Evolutionary conservation across 1,140 invertebrate genomes (phyloP), one percentile per base, ranked within the genome.

Genomic region (Nilaparvata lugens): DNA sequence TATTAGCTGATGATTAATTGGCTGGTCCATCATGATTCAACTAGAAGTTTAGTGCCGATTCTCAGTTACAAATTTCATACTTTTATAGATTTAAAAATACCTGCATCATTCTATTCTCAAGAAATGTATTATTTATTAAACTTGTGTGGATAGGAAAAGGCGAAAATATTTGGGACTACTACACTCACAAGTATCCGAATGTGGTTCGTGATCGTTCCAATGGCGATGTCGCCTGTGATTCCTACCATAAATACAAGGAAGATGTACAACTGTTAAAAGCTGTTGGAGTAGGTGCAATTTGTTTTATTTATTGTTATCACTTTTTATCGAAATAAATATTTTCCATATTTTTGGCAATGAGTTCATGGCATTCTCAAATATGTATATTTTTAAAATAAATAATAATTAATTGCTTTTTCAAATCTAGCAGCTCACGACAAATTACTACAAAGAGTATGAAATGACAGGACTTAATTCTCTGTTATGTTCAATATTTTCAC

Each of bases 171-270:
- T 79, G 81, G 82, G 83, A 86, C 69, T 76, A 71, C 13, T 80
- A 77, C 62, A 70, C 76, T 6, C 80, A 84, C 62, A 74, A 4
- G 66, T 75, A 64, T 62, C 74, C 78, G 13, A 69, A 77, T n/a
- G 76, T 69, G 18, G 78, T 83, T 9, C 56, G 60, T 0, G 79
- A 86, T 65, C 59, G 69, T 9, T 40, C 9, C 6, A 78, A 73
- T 57, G 85, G 82, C 0, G 83, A 88, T 68, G 68, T 86, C 19
- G 83, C 86, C 0, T 81, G 78, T 64, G 81, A 88, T 69, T 86
- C 84, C 11, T 88, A 87, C 71, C 72, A 87, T 67, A 74, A 81
- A 38, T 85, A 82, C 69, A 70, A 74, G 40, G 79, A 84, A 62
- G 87, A 89, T 73, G 79, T 89, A 0, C 70, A 78, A 42, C 71